Evolutionary conservation across 2,797 vertebrate genomes (phyloP).

Genomic region (Danio tinwini): DNA sequence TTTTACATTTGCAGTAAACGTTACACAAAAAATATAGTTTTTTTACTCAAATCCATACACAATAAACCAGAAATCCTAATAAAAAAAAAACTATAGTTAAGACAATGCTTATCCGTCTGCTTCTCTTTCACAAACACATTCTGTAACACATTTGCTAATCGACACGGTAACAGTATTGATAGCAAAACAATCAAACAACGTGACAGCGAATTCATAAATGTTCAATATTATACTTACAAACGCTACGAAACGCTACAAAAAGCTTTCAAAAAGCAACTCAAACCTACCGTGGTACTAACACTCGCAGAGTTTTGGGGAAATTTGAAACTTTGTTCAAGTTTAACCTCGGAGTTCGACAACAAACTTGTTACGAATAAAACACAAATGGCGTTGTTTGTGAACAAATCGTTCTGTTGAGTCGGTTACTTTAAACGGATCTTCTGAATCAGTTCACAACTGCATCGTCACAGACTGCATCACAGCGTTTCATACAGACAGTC

Average conservation of each 20-base stretch:
- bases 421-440: background rate
- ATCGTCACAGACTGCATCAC: background rate
- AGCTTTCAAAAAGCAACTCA: background rate
- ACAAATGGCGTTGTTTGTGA: no score
- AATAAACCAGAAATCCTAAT: no score
- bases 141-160: background rate
- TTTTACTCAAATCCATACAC: no score
- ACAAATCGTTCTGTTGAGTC: background rate
- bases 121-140: background rate
- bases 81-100: no score
- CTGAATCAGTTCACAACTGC: background rate
- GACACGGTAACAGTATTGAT: background rate
- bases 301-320: background rate
- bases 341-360: background rate
- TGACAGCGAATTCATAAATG: background rate
- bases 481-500: background rate
- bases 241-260: background rate
- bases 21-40: no score
- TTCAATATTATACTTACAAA: background rate
- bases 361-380: no score
- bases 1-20: no score
- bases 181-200: background rate
- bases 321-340: background rate
- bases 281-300: background rate
- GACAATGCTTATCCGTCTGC: background rate